These are phyloP conservation scores for Lutjanus erythropterus DNA, from an alignment of 2,113 vertebrate genomes.

Conservation along the genomic window DNA sequence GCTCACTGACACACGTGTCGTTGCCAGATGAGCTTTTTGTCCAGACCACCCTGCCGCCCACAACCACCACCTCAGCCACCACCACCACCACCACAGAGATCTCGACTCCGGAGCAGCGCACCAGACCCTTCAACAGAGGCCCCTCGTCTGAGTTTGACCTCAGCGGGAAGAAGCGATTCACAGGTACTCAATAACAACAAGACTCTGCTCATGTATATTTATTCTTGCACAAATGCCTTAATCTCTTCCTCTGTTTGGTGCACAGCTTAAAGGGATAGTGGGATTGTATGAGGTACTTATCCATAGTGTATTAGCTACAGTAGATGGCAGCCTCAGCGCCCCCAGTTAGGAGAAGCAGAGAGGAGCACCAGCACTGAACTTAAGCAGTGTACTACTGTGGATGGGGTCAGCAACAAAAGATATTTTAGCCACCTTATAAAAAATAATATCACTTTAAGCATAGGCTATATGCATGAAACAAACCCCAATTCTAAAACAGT, in stretches of 20 bases:
- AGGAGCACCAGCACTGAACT: too few species aligned
- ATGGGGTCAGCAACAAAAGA: too few species aligned
- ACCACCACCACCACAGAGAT: conserved; percentile 57
- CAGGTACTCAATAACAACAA: conserved; percentile 83
- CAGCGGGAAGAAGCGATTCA: conserved; percentile 93
- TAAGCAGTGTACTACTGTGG: too few species aligned
- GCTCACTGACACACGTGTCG: conserved; percentile 55
- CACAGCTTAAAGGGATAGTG: too few species aligned
- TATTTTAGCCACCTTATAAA: too few species aligned
- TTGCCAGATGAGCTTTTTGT: conserved; percentile 78
- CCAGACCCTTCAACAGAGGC: conserved; percentile 79
- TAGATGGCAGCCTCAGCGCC: too few species aligned
- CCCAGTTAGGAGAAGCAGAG: too few species aligned
- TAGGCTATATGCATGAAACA: too few species aligned
- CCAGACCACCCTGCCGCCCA: conserved; percentile 84
- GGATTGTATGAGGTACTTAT: too few species aligned
- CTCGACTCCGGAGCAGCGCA: conserved; percentile 60
- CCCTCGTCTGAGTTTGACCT: conserved; percentile 91
- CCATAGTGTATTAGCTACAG: too few species aligned
- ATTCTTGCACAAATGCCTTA: neutral
- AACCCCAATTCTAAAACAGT: too few species aligned
- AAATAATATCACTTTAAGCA: too few species aligned
- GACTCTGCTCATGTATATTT: neutral
- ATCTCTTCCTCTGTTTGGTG: neutral
- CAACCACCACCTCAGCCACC: conserved; percentile 46